Percentiles rank a stretch among this genome's conserved stretches.
These are phyloP conservation scores for Odontomachus brunneus DNA, from an alignment of 1,140 invertebrate genomes.

Conservation along the genomic window DNA sequence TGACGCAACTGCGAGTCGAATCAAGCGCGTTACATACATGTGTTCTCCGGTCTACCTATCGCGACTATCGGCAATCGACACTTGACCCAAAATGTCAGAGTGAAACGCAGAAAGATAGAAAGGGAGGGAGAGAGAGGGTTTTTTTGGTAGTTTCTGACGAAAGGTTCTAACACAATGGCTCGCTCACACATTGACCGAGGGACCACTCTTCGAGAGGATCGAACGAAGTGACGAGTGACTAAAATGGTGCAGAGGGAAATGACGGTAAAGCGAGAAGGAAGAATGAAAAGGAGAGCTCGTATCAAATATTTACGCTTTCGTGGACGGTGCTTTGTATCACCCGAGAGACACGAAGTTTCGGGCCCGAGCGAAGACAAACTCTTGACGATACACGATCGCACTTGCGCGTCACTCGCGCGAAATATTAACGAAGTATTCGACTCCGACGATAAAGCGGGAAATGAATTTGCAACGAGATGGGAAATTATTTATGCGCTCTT, in stretches of 20 bases:
- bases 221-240: not conserved
- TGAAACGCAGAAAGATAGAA: not conserved
- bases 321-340: not conserved
- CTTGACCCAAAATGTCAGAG: constrained; percentile 26
- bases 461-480: constrained; percentile 8
- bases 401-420: constrained; percentile 2
- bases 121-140: no score
- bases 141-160: constrained; percentile 7
- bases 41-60: constrained; percentile 13
- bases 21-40: not conserved
- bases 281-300: no score
- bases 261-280: not conserved
- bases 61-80: constrained; percentile 57
- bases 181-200: not conserved
- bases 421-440: constrained; percentile 40
- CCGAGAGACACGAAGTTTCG: not conserved
- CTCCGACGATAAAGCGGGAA: not conserved
- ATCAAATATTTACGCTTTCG: constrained; percentile 38
- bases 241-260: not conserved
- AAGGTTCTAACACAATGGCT: constrained; percentile 22
- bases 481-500: constrained; percentile 37
- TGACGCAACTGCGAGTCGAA: not conserved
- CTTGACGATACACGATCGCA: not conserved
- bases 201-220: not conserved
- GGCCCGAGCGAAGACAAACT: constrained; percentile 20